Evolutionary conservation across 2,888 invertebrate genomes (phyloP).

Genomic region (Melinaea marsaeus): DNA sequence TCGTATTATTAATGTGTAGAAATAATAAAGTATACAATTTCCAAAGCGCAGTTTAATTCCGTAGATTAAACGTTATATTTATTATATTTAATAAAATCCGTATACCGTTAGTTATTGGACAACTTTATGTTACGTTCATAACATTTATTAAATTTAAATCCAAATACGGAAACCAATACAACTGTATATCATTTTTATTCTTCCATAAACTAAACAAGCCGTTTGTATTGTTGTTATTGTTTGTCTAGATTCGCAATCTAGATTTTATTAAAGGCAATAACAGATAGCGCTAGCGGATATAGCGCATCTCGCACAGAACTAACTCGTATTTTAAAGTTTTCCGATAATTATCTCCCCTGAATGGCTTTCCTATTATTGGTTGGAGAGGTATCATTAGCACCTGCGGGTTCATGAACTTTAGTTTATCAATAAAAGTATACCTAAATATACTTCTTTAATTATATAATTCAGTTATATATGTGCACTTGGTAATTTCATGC

Average conservation of each 20-base stretch:
- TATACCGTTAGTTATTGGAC: not conserved
- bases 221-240: constrained; percentile 19
- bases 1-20: too few species aligned
- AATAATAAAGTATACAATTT: too few species aligned
- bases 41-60: too few species aligned
- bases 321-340: constrained; percentile 31
- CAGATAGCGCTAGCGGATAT: constrained; percentile 27
- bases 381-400: not conserved
- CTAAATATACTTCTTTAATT: not conserved
- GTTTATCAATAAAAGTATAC: not conserved
- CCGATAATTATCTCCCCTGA: constrained; percentile 25
- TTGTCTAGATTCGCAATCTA: constrained; percentile 25
- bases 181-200: constrained; percentile 4
- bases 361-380: constrained; percentile 7
- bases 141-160: not conserved
- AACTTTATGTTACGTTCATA: not conserved
- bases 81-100: constrained; percentile 1
- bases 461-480: too few species aligned
- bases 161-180: constrained; percentile 1
- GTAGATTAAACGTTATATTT: not conserved
- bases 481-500: too few species aligned
- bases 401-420: not conserved
- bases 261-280: constrained; percentile 37
- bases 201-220: constrained; percentile 1
- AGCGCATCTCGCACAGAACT: constrained; percentile 19